A percentile compares a stretch with the other conserved stretches of the same genome.
phyloP scores from a whole-genome alignment of 2,113 vertebrate species.

The Uria aalge region DNA sequence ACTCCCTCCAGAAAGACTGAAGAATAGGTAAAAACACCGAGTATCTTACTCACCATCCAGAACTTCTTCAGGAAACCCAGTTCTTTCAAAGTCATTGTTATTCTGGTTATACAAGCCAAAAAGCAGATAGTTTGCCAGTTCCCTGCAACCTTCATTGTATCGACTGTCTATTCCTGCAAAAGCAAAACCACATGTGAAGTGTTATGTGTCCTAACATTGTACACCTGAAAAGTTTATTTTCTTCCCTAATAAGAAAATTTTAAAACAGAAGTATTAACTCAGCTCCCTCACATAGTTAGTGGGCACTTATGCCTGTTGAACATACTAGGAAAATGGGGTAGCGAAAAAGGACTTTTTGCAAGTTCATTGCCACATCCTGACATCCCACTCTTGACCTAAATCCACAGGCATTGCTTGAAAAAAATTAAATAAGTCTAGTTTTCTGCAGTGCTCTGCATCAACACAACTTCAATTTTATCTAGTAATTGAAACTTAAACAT shows the following conservation, averaged over 20 bases:
- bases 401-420: not conserved
- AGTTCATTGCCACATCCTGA: not conserved
- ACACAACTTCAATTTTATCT: not conserved
- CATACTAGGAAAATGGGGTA: not conserved
- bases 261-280: not conserved
- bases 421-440: not conserved
- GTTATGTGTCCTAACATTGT: rapidly evolving
- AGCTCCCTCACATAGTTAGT: rapidly evolving
- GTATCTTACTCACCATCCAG: slow-evolving; percentile 83
- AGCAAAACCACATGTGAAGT: not conserved
- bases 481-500: not conserved
- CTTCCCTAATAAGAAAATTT: not conserved
- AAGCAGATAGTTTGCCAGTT: slow-evolving; percentile 93
- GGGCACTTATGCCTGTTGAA: rapidly evolving
- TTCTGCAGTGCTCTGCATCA: not conserved
- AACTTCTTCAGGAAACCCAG: slow-evolving; percentile 91
- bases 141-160: slow-evolving; percentile 93
- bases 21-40: rapidly evolving
- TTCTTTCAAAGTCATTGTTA: slow-evolving; percentile 80
- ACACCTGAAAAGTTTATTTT: not conserved
- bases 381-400: not conserved
- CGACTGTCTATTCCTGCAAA: slow-evolving; percentile 93
- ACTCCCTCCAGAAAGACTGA: not conserved
- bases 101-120: slow-evolving; percentile 89
- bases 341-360: not conserved